These are phyloP conservation scores for Valencia hispanica DNA, from an alignment of 2,797 vertebrate genomes.

Conservation along the genomic window DNA sequence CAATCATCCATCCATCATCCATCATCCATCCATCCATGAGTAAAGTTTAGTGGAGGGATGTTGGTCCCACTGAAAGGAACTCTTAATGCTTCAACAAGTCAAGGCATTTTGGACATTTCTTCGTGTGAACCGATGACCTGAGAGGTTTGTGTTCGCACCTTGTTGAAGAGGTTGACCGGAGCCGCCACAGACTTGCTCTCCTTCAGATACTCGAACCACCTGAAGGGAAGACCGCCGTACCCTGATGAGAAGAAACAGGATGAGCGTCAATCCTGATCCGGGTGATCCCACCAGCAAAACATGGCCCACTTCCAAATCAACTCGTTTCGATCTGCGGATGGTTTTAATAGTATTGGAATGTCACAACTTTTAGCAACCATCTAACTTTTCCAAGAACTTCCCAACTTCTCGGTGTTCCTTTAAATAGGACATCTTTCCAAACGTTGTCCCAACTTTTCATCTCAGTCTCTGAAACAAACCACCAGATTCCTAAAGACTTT, in stretches of 20 bases:
- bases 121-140: too few species aligned
- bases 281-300: too few species aligned
- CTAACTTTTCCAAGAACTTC: not conserved
- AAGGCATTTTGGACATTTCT: too few species aligned
- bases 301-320: not conserved
- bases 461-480: too few species aligned
- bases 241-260: slow-evolving; percentile 71
- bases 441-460: too few species aligned
- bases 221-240: slow-evolving; percentile 90
- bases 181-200: slow-evolving; percentile 90
- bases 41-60: not conserved
- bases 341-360: not conserved
- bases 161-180: slow-evolving; percentile 92
- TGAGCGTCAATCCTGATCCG: not conserved
- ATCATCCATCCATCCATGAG: not conserved
- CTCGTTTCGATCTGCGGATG: not conserved
- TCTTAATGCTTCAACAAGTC: not conserved
- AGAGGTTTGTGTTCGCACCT: slow-evolving; percentile 73
- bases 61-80: too few species aligned
- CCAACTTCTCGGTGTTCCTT: not conserved
- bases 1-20: too few species aligned
- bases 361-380: not conserved
- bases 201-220: slow-evolving; percentile 95
- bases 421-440: too few species aligned
- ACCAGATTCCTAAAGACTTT: too few species aligned